Percentiles rank a stretch among this genome's conserved stretches.
Conservation (phyloP, 2,797 vertebrate genomes). For the Acipenser ruthenus region DNA sequence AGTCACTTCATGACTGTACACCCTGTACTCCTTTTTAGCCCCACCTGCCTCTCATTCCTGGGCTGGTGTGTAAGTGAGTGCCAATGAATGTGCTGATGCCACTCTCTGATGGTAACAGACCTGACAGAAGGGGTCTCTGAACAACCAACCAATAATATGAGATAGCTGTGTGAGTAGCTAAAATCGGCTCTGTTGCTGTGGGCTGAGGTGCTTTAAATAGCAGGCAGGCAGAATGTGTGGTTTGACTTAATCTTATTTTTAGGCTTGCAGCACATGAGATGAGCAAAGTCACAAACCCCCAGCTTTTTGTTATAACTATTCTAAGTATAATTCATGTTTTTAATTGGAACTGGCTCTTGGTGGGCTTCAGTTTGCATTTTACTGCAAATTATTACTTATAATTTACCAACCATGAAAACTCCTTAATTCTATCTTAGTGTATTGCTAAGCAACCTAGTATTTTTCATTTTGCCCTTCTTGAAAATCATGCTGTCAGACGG, state of each 20-base stretch:
- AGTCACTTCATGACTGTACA: no score
- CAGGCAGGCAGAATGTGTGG: conserved; percentile 11
- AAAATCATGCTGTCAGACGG: no score
- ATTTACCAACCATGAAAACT: no score
- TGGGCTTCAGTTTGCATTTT: no score
- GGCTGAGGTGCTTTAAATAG: conserved; percentile 21
- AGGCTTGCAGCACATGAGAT: neutral
- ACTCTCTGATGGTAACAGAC: neutral
- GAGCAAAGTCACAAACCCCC: neutral
- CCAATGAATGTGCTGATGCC: neutral
- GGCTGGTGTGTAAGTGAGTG: neutral
- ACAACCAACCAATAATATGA: conserved; percentile 8
- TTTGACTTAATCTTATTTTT: conserved; percentile 13
- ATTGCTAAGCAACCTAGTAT: no score
- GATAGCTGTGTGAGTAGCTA: conserved; percentile 35
- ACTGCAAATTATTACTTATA: no score
- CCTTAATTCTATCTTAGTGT: no score
- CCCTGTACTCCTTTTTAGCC: no score
- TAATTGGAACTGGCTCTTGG: neutral
- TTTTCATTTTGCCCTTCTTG: no score
- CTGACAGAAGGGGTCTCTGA: neutral
- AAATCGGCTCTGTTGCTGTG: conserved; percentile 40
- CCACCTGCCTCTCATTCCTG: neutral
- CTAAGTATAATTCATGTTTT: neutral
- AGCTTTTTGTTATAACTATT: neutral